These are phyloP conservation scores for Penaeus japonicus DNA, from an alignment of 1,140 invertebrate genomes.

Conservation along the genomic window DNA sequence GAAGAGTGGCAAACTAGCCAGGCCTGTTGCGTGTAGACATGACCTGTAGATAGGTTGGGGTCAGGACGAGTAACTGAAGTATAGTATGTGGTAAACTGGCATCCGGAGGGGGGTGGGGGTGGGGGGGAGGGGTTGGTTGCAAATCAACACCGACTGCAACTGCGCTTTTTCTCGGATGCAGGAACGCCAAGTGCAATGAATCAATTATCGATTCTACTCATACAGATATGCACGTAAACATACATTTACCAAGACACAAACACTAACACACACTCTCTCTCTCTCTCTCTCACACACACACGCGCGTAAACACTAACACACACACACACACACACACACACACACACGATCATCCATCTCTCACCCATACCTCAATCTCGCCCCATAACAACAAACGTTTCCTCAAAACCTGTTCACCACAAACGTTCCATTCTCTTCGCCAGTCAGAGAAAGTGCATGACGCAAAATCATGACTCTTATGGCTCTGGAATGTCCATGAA, in stretches of 20 bases:
- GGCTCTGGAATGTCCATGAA: too few relatives aligned
- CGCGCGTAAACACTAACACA: background rate
- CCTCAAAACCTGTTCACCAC: too few relatives aligned
- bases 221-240: background rate
- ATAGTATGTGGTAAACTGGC: background rate
- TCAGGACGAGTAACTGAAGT: background rate
- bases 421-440: too few relatives aligned
- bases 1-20: conserved; percentile 9
- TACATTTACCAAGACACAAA: background rate
- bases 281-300: background rate
- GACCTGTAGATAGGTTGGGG: background rate
- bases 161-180: background rate
- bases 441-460: too few relatives aligned
- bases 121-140: too few relatives aligned
- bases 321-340: too few relatives aligned
- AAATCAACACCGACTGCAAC: background rate
- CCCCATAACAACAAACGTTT: too few relatives aligned
- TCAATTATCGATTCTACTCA: background rate
- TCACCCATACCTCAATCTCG: too few relatives aligned
- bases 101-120: background rate
- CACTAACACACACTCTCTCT: background rate
- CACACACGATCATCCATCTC: too few relatives aligned
- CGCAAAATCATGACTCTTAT: too few relatives aligned
- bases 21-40: conserved; percentile 44
- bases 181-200: background rate